Conservation (phyloP, 2,797 vertebrate genomes). For the Pteronotus mesoamericanus region DNA sequence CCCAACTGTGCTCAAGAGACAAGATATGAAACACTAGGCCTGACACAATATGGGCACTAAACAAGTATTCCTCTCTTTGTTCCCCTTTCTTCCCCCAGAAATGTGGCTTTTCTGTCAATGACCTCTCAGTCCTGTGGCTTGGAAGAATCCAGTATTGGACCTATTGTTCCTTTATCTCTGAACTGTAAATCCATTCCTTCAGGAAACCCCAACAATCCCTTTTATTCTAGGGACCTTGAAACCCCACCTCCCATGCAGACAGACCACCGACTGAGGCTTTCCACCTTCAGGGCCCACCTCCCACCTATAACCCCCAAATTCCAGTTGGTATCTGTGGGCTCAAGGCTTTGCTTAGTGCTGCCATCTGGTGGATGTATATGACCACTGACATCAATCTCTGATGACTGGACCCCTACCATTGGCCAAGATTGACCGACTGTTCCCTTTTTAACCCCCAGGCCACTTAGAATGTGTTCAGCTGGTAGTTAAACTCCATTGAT, state of each 20-base stretch:
- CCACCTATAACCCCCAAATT: background rate
- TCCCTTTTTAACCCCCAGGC: background rate
- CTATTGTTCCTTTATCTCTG: background rate
- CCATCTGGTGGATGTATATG: slow-evolving; percentile 62
- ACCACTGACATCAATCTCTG: slow-evolving; percentile 8
- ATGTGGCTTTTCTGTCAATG: background rate
- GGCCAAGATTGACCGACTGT: background rate
- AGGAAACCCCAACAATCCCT: background rate
- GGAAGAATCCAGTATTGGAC: background rate
- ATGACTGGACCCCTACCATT: background rate
- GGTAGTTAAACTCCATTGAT: background rate
- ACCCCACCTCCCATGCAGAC: background rate
- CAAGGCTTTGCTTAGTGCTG: slow-evolving; percentile 60
- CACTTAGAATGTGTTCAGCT: background rate
- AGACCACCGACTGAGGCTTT: background rate
- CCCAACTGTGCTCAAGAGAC: background rate
- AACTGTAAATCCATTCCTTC: background rate
- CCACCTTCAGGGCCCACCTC: background rate
- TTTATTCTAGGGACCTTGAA: background rate
- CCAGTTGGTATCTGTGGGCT: background rate
- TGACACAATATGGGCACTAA: background rate
- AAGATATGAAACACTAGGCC: background rate
- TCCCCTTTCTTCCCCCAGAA: background rate
- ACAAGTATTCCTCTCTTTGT: background rate
- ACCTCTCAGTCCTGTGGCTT: background rate